Percentiles rank a stretch among this genome's conserved stretches.
Conservation (phyloP, 2,888 invertebrate species). For the Cheilosia scutellata region DNA sequence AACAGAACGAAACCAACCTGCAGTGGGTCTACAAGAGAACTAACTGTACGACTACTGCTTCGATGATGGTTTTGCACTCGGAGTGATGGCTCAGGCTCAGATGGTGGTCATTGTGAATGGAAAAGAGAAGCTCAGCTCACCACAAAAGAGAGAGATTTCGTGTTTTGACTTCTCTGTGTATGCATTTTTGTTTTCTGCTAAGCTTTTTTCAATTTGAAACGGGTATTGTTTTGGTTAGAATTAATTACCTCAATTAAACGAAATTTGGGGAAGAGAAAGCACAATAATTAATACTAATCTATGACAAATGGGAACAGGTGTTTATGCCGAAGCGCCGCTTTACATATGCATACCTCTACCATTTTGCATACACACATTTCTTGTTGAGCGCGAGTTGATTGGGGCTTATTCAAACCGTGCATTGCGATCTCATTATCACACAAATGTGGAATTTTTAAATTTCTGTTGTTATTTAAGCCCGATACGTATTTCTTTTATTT, state of each 20-base stretch:
- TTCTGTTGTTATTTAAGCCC: conserved; percentile 7
- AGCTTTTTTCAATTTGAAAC: conserved; percentile 44
- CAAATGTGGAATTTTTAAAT: conserved; percentile 44
- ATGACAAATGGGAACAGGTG: conserved; percentile 8
- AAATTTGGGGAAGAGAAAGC: conserved; percentile 51
- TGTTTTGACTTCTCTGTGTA: not conserved
- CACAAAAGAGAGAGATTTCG: conserved; percentile 17
- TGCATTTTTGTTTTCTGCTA: not conserved
- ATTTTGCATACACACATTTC: not conserved
- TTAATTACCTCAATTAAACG: conserved; percentile 37
- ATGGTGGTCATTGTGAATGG: conserved; percentile 43
- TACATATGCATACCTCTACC: not conserved
- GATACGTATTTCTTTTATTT: conserved; percentile 22
- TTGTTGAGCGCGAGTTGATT: not conserved
- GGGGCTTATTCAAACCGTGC: conserved; percentile 3
- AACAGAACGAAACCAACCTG: conserved; percentile 54
- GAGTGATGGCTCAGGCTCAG: not conserved
- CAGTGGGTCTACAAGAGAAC: conserved; percentile 58
- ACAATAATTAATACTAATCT: conserved; percentile 36
- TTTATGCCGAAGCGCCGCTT: not conserved
- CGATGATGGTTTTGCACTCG: conserved; percentile 47
- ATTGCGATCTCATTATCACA: conserved; percentile 49
- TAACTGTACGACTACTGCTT: conserved; percentile 56
- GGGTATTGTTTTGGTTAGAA: conserved; percentile 42
- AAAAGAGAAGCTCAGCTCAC: conserved; percentile 16